These are phyloP conservation scores for Galeopterus variegatus DNA, from an alignment of 2,113 vertebrate genomes.

Conservation along the genomic window DNA sequence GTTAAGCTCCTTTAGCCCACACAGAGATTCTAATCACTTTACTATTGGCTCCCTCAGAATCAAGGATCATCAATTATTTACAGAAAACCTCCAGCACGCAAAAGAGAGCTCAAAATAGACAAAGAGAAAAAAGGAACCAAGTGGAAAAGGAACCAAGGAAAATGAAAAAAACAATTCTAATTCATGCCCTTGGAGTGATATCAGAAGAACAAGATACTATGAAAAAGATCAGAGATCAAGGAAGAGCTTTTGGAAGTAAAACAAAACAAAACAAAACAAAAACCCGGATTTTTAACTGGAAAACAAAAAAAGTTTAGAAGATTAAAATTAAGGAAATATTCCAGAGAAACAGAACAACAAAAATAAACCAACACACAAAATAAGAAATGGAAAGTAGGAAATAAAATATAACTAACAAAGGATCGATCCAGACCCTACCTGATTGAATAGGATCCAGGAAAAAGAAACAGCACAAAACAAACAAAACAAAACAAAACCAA, in stretches of 20 bases:
- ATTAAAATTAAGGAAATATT: slow-evolving; percentile 21
- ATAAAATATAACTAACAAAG: neutral
- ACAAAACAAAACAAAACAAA: neutral
- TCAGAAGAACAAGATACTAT: neutral
- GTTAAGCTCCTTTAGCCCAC: neutral
- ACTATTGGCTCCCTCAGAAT: neutral
- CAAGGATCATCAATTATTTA: neutral
- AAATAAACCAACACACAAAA: neutral
- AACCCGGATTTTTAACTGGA: neutral
- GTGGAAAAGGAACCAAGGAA: neutral
- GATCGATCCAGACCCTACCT: neutral
- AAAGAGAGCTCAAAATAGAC: neutral
- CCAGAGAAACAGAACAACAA: neutral
- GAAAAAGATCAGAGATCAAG: neutral
- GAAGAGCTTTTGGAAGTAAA: neutral
- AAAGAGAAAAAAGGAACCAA: neutral
- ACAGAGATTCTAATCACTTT: neutral
- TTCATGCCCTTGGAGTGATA: neutral
- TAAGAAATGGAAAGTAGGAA: neutral
- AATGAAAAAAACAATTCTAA: slow-evolving; percentile 16
- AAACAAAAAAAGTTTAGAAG: neutral
- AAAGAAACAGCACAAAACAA: neutral
- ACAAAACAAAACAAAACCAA: neutral
- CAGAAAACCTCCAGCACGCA: neutral
- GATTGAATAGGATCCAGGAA: neutral